Evolutionary conservation across 2,797 vertebrate genomes (phyloP), one percentile per base, ranked within the genome.

Genomic region (Eidolon dupreanum): DNA sequence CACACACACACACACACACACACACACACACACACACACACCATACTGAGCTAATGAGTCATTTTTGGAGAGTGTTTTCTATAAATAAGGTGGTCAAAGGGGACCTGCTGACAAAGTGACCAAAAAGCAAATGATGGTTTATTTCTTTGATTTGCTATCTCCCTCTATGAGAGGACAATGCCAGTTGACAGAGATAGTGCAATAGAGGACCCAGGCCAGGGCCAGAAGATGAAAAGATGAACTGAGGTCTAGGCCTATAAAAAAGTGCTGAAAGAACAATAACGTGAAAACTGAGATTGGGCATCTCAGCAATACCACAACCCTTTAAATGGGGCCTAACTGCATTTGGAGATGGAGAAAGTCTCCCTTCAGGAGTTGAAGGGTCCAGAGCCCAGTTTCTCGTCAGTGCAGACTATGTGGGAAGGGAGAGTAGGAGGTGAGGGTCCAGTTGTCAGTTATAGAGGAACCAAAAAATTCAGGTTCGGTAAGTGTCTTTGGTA

Each of bases 361-460:
- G 3, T 90, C 31, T 92, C 41, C 33, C 9, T 26, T 46, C 22
- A 26, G 38, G 10, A 81, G 20, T 13, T 49, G 36, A 75, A 24
- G 22, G 6, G 0, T 1, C 2, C n/a, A 13, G 2, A 81, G 3
- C 17, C 6, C 13, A 22, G 4, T 61, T 70, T 82, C 33, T 93
- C 11, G 36, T 36, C 11, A 74, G 3, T 57, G 53, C 33, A 33
- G 16, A 41, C 2, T 38, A 0, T 19, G 2, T 31, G 2, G 7
- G 24, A 3, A 65, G 0, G 1, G 5, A 33, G 4, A 36, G 0
- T 12, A 15, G 8, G 31, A 68, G 20, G 10, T 9, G 1, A 81
- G 12, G 41, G 17, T 28, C 51, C 13, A 63, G 19, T 0, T 51
- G 41, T 3, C 5, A 36, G 1, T 17, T 81, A 9, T 41, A 51